Evolutionary conservation across 1,140 invertebrate species (phyloP).

Genomic region (Zophobas atratus): DNA sequence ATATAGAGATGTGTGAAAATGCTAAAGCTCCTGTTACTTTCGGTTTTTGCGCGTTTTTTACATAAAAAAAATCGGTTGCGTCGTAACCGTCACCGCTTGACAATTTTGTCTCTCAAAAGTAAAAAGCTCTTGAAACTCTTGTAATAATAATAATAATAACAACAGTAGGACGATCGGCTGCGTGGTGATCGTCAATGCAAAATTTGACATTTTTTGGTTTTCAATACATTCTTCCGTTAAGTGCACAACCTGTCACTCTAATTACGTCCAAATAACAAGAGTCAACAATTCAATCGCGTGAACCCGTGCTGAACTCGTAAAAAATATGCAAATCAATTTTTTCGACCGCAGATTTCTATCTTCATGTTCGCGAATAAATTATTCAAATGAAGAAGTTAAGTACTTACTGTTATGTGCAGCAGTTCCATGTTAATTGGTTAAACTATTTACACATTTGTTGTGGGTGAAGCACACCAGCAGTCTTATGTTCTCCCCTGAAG

Average conservation of each 20-base stretch:
- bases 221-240: no score
- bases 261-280: neutral
- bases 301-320: neutral
- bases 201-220: no score
- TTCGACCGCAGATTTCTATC: neutral
- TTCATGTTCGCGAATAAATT: slow-evolving; percentile 17
- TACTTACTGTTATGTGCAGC: slow-evolving; percentile 51
- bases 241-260: neutral
- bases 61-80: no score
- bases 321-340: neutral
- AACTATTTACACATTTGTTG: slow-evolving; percentile 16
- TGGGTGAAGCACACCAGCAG: slow-evolving; percentile 38
- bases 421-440: slow-evolving; percentile 42
- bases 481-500: slow-evolving; percentile 45
- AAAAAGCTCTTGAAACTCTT: no score
- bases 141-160: no score
- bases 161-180: no score
- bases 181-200: no score
- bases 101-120: no score
- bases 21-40: no score
- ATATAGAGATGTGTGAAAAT: no score
- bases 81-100: no score
- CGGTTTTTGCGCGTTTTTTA: no score
- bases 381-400: slow-evolving; percentile 15
- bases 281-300: neutral